Base-by-base conservation (phyloP, 2,797 vertebrate species). In the Eutrigla gurnardus region DNA sequence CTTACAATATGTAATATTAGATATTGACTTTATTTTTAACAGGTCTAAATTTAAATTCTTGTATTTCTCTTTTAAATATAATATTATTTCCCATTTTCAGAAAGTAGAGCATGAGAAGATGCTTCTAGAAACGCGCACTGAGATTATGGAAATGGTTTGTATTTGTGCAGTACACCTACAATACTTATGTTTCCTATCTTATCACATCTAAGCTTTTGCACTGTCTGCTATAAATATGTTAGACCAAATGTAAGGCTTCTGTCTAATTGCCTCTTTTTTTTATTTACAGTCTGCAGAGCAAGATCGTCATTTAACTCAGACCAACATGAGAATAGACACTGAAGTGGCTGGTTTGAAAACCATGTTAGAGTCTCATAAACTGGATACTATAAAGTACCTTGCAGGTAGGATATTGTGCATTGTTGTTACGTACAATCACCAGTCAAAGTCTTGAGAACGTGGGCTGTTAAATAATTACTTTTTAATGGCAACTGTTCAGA, bases 371-470 rank as follows among this genome's bases (percentile, higher is more conserved):
- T 95, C 97, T 0, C 97, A 99, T 92, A 99, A 99, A 92, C 96
- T 99, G 66, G 98, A 99, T 75, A 97, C 96, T 2, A 98, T 99
- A 80, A 99, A 99, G 86, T 99, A 99, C 82, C 93, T 99, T 50
- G 98, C 98, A 96, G 98, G 98, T 99, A 91, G 90, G 91, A 66
- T 3, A n/a, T 45, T 5, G 18, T 18, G 4, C 35, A 14, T 47
- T 33, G 33, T 35, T 25, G 2, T 46, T 46, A 5, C 13, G 4
- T 12, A 36, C 15, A 61, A 32, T 65, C 10, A 46, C 7, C 39
- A 58, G 3, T 43, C 1, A n/a, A 37, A 3, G 18, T 33, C 25
- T 14, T n/a, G 17, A 57, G 13, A 50, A 42, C 6, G 12, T 17
- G 17, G 32, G 7, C 40, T 36, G 42, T 45, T 0, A 46, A 15